These are phyloP conservation scores for Priocnemis perturbator DNA, from an alignment of 2,888 invertebrate genomes.

Conservation along the genomic window DNA sequence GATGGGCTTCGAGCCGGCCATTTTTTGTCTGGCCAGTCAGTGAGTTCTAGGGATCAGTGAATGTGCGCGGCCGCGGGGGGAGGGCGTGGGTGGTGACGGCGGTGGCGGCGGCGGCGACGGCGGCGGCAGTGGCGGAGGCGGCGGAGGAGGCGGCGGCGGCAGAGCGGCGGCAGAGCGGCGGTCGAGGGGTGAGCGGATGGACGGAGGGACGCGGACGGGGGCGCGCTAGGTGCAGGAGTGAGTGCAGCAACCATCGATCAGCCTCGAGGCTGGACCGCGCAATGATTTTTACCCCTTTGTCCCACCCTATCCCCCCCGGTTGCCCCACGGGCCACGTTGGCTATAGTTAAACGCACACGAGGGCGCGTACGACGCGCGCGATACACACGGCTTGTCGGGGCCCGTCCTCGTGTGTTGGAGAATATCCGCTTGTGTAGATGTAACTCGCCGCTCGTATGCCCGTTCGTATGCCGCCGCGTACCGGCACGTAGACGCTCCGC, in stretches of 20 bases:
- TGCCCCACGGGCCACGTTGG: slow-evolving; percentile 68
- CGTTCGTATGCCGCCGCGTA: slow-evolving; percentile 1
- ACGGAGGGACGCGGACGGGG: slow-evolving; percentile 22
- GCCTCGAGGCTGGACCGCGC: slow-evolving; percentile 75
- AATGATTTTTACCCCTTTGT: slow-evolving; percentile 75
- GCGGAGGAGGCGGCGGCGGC: slow-evolving; percentile 46
- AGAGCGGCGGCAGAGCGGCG: slow-evolving; percentile 19
- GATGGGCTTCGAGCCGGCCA: slow-evolving; percentile 72
- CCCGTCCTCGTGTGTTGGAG: background rate
- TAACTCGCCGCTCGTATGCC: slow-evolving; percentile 22
- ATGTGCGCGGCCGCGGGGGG: slow-evolving; percentile 52
- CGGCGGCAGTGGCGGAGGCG: slow-evolving; percentile 38
- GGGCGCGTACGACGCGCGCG: too few species aligned
- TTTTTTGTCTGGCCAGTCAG: slow-evolving; percentile 75
- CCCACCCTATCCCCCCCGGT: slow-evolving; percentile 63
- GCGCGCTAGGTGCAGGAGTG: slow-evolving; percentile 56
- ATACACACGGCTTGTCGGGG: slow-evolving; percentile 1
- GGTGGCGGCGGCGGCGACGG: slow-evolving; percentile 28
- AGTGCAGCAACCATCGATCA: slow-evolving; percentile 73
- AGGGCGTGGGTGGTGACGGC: slow-evolving; percentile 29
- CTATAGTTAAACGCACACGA: slow-evolving; percentile 51
- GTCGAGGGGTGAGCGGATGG: slow-evolving; percentile 7
- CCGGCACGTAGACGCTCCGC: slow-evolving; percentile 41
- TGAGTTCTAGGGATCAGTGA: slow-evolving; percentile 75
- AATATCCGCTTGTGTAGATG: slow-evolving; percentile 18